phyloP scores from a whole-genome alignment of 2,888 invertebrate species.

The Rhogogaster chlorosoma region DNA sequence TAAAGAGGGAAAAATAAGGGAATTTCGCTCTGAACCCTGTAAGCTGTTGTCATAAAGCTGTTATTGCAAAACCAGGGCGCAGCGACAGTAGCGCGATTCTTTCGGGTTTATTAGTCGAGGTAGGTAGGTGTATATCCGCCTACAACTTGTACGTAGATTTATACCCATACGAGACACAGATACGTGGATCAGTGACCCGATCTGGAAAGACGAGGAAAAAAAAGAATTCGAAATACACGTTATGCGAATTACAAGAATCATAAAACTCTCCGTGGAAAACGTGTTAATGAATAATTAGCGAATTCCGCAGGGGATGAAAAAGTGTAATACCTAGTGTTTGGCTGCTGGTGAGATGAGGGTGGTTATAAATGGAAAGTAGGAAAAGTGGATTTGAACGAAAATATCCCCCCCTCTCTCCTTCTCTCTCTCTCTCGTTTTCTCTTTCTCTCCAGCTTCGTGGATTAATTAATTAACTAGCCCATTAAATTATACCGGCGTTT shows the following conservation, averaged over 20 bases:
- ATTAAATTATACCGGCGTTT: background rate
- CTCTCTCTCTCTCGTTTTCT: background rate
- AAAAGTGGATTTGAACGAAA: constrained; percentile 2
- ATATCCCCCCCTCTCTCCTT: background rate
- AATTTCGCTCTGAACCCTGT: background rate
- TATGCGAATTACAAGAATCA: background rate
- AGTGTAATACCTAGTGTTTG: background rate
- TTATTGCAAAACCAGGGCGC: background rate
- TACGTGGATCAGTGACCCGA: background rate
- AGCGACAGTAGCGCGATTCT: background rate
- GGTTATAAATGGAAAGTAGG: background rate
- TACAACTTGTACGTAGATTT: background rate
- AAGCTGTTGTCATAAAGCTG: constrained; percentile 27
- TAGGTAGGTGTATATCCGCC: background rate
- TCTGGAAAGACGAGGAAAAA: background rate
- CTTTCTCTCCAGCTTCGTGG: background rate
- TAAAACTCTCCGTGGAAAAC: background rate
- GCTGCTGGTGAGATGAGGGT: background rate
- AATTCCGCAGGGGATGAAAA: background rate
- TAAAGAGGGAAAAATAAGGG: background rate
- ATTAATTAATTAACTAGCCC: constrained; percentile 21
- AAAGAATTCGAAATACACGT: background rate
- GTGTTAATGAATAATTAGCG: background rate
- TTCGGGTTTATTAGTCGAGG: background rate
- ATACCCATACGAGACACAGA: too few relatives aligned